phyloP scores from a whole-genome alignment of 2,113 vertebrate species.

The Jaculus jaculus region DNA sequence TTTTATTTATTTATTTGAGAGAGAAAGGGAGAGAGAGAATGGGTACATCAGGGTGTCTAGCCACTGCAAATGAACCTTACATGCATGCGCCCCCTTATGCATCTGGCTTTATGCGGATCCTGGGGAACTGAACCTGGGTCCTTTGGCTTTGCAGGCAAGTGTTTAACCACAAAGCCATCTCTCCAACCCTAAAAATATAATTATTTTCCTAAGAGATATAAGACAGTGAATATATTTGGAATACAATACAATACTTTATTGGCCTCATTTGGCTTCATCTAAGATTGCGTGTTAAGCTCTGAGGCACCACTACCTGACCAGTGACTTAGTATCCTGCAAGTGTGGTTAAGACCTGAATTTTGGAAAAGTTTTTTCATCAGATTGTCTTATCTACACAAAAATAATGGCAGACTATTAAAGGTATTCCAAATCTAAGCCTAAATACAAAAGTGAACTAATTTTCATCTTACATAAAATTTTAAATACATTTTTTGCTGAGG shows the following conservation, averaged over 20 bases:
- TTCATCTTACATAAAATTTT: neutral
- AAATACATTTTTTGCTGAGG: slow-evolving; percentile 38
- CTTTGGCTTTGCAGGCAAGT: too few relatives aligned
- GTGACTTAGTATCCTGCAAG: slow-evolving; percentile 35
- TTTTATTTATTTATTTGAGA: too few relatives aligned
- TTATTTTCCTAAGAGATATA: neutral
- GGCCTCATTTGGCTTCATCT: neutral
- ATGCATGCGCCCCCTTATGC: too few relatives aligned
- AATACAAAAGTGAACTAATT: neutral
- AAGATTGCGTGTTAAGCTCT: neutral
- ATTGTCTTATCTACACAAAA: slow-evolving; percentile 50
- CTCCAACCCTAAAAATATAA: too few relatives aligned
- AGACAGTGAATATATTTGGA: neutral
- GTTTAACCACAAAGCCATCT: too few relatives aligned
- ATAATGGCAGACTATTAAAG: neutral
- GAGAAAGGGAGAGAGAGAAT: too few relatives aligned
- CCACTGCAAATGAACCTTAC: too few relatives aligned
- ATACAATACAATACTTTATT: neutral
- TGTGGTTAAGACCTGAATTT: neutral
- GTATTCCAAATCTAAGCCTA: slow-evolving; percentile 30
- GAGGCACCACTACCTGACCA: neutral
- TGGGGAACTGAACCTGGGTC: too few relatives aligned
- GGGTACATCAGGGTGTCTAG: too few relatives aligned
- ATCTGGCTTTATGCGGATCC: too few relatives aligned
- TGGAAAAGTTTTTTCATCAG: neutral